phyloP scores from a whole-genome alignment of 2,888 invertebrate genomes.

The Cheilosia scutellata region DNA sequence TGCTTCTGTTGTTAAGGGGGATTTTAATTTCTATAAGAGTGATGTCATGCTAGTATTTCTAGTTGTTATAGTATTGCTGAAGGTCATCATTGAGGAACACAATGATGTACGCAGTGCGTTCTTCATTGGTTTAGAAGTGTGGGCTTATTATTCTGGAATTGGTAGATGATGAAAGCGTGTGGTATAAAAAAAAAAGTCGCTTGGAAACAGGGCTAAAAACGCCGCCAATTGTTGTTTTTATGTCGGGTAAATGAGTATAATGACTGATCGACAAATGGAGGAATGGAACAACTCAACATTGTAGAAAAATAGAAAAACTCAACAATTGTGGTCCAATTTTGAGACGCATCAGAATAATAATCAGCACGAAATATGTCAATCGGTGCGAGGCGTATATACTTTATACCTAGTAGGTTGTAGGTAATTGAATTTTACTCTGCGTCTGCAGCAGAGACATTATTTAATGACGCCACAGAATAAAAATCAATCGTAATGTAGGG shows the following conservation, averaged over 20 bases:
- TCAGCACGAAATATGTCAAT: no score
- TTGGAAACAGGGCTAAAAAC: not conserved
- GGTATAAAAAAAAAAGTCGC: not conserved
- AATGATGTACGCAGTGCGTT: constrained; percentile 24
- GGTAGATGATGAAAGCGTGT: not conserved
- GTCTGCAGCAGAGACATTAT: no score
- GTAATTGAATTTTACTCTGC: no score
- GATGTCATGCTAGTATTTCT: constrained; percentile 67
- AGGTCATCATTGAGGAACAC: constrained; percentile 45
- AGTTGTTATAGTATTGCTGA: constrained; percentile 37
- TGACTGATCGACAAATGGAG: not conserved
- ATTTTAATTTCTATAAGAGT: constrained; percentile 48
- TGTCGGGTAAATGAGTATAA: not conserved
- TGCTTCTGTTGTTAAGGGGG: not conserved
- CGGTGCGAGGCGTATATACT: no score
- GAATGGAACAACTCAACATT: not conserved
- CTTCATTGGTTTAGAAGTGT: constrained; percentile 27
- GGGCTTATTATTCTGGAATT: constrained; percentile 20
- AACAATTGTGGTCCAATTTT: no score
- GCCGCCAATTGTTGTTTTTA: no score
- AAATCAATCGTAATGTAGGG: no score
- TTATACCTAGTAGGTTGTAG: no score
- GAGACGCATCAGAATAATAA: no score
- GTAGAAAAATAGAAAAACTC: no score
- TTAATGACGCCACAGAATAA: no score